Evolutionary conservation across 92 coral and sea anemone species (phyloP), one percentile per base, ranked within the genome.

Genomic region (Zoanthus sociatus): DNA sequence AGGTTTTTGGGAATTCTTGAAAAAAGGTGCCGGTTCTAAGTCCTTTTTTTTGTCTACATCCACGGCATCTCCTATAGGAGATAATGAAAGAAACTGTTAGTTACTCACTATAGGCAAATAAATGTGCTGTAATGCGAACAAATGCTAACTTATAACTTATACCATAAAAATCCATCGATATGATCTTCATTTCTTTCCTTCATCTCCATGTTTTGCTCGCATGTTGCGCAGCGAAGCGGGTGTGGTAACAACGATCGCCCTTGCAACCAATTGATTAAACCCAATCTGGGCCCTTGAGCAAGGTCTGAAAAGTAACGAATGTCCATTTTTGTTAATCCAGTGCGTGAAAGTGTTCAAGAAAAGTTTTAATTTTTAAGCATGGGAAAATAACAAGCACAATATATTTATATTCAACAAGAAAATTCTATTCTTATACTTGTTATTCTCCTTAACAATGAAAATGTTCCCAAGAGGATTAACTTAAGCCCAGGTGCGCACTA

Each of bases 141-240:
- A 71, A 71, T 71, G n/a, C 76, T 32, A 46, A 9, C 78, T 83
- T 50, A 83, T 37, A 37, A 37, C 42, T 37, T 37, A 37, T 37
- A 37, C 87, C 87, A 83, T 50, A 67, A 70, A 56, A 67, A 83
- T 37, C 87, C 42, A 37, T 37, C 42, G 42, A 37, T 37, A 37
- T 37, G 42, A 37, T 75, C 77, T 17, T 47, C 66, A 83, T 45
- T 69, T n/a, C 78, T 68, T 63, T 83, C 87, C 58, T 69, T 68
- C 77, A 83, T 16, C 71, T 83, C 77, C 87, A 68, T 70, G 56
- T 55, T 74, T 15, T 56, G 54, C 47, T 68, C 64, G 87, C 87
- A 83, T 60, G 50, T 53, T 32, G 88, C 78, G 68, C 78, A 84
- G 78, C 37, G 68, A 31, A 84, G 87, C 16, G 88, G 88, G 50